Conservation (phyloP, 2,113 vertebrate species). For the Channa maculata region DNA sequence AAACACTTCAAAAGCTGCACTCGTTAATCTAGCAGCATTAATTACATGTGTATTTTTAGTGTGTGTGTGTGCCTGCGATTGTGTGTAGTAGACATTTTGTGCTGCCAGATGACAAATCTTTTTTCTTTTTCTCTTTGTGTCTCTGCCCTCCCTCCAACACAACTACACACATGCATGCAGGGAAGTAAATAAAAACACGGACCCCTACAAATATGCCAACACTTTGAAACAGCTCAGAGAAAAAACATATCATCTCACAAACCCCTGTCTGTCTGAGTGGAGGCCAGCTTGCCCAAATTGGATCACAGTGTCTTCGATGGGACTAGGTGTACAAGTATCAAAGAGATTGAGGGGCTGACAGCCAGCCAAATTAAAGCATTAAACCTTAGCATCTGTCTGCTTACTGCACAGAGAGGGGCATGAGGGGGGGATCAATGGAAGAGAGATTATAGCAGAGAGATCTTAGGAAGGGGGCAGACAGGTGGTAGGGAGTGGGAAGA, state of each 20-base stretch:
- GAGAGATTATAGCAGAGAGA: conserved; percentile 58
- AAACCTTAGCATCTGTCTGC: conserved; percentile 79
- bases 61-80: background rate
- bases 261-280: conserved; percentile 56
- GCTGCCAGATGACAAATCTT: conserved; percentile 37
- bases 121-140: conserved; percentile 24
- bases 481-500: conserved; percentile 51
- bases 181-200: conserved; percentile 40
- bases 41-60: conserved; percentile 32
- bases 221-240: conserved; percentile 25
- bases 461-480: conserved; percentile 44
- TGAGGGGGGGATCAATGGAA: conserved; percentile 45
- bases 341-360: conserved; percentile 80
- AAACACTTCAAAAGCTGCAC: conserved; percentile 26
- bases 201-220: conserved; percentile 49
- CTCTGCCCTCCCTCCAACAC: conserved; percentile 14
- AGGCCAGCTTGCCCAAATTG: conserved; percentile 79
- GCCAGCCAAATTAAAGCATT: conserved; percentile 81
- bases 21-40: conserved; percentile 29
- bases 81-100: conserved; percentile 5
- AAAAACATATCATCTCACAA: conserved; percentile 30
- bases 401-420: conserved; percentile 48
- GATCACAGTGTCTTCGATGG: conserved; percentile 81
- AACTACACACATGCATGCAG: conserved; percentile 35
- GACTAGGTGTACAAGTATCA: conserved; percentile 81